Evolutionary conservation across 2,797 vertebrate genomes (phyloP).

Genomic region (Microhierax caerulescens): DNA sequence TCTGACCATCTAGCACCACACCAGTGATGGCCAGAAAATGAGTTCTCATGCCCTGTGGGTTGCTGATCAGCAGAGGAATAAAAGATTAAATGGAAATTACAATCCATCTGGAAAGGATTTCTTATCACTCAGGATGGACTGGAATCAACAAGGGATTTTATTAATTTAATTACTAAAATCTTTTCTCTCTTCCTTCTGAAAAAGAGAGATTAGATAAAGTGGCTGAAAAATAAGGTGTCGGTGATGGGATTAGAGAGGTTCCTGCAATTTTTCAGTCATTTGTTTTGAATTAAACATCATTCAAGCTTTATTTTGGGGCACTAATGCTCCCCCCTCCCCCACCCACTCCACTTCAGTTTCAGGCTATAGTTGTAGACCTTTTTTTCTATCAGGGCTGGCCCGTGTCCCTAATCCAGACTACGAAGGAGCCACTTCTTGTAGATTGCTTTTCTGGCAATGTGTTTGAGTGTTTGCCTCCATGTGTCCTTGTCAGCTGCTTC

Average conservation of each 20-base stretch:
- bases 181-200: not conserved
- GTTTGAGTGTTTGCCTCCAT: not conserved
- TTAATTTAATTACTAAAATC: conserved; percentile 64
- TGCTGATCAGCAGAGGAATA: not conserved
- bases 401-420: not conserved
- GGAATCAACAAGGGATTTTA: conserved; percentile 44
- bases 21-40: not conserved
- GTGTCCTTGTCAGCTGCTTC: not conserved
- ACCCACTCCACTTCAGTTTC: not conserved
- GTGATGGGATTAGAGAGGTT: conserved; percentile 24
- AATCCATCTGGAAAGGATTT: conserved; percentile 45
- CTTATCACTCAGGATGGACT: conserved; percentile 29
- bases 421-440: not conserved
- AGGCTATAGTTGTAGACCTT: not conserved
- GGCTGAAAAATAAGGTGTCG: conserved; percentile 14
- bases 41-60: not conserved
- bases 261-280: conserved; percentile 23
- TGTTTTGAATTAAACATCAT: not conserved
- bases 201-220: not conserved
- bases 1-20: not conserved
- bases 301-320: not conserved
- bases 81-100: conserved; percentile 36
- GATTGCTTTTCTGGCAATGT: not conserved
- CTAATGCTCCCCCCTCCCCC: rapidly evolving
- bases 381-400: not conserved